phyloP scores from a whole-genome alignment of 2,888 invertebrate species.

The Polymixis lichenea region DNA sequence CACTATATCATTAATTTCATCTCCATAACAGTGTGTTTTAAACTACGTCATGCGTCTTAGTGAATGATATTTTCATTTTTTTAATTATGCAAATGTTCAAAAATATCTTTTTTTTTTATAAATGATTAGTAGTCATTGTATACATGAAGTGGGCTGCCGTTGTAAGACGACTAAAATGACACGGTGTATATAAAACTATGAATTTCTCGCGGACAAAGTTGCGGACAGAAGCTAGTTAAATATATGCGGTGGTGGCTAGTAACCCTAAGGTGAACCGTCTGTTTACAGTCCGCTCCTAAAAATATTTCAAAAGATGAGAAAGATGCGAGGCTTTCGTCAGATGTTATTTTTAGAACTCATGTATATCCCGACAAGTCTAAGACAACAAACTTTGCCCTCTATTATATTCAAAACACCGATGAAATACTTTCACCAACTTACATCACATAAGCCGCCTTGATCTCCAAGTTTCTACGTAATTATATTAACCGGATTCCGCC shows the following conservation, averaged over 20 bases:
- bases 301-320: not conserved
- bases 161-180: too few relatives aligned
- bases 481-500: constrained; percentile 66
- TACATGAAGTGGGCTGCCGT: too few relatives aligned
- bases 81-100: too few relatives aligned
- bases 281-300: not conserved
- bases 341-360: constrained; percentile 6
- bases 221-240: not conserved
- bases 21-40: too few relatives aligned
- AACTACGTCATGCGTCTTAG: too few relatives aligned
- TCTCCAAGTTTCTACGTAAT: constrained; percentile 66
- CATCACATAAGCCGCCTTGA: constrained; percentile 62
- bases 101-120: too few relatives aligned
- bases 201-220: not conserved
- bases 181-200: too few relatives aligned
- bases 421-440: constrained; percentile 57
- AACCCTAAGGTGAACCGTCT: too few relatives aligned
- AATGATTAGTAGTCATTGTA: too few relatives aligned
- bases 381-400: constrained; percentile 26
- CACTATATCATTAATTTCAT: too few relatives aligned
- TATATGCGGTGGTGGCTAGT: not conserved
- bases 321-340: not conserved
- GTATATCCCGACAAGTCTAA: constrained; percentile 10
- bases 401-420: constrained; percentile 53
- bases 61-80: too few relatives aligned